Conservation (phyloP, 2,888 invertebrate species). For the Marasmarcha lunaedactyla region DNA sequence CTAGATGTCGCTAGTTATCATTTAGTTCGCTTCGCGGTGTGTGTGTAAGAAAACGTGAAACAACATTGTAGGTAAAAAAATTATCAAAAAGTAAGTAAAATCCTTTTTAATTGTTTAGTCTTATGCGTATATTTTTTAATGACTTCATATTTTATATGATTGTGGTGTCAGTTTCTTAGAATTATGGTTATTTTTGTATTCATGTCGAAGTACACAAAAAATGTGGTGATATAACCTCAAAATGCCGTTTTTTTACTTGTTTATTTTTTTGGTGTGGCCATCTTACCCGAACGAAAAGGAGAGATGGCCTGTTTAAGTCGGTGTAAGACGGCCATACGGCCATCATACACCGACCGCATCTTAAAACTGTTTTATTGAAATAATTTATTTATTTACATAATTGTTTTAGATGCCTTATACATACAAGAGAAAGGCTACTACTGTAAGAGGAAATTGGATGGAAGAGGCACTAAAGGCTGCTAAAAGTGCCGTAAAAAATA, state of each 20-base stretch:
- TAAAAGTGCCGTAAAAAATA: slow-evolving; percentile 9
- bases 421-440: slow-evolving; percentile 8
- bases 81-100: too few species aligned
- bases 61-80: too few species aligned
- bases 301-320: slow-evolving; percentile 7
- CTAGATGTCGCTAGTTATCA: slow-evolving; percentile 2
- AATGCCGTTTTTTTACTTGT: slow-evolving; percentile 4
- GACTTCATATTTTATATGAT: slow-evolving; percentile 1
- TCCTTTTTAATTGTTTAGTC: background rate
- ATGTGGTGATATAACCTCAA: background rate
- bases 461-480: slow-evolving; percentile 8
- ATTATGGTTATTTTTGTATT: slow-evolving; percentile 2
- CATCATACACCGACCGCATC: slow-evolving; percentile 4
- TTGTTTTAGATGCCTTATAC: slow-evolving; percentile 8
- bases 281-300: slow-evolving; percentile 6
- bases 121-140: slow-evolving; percentile 1
- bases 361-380: slow-evolving; percentile 2
- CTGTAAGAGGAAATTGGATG: slow-evolving; percentile 3
- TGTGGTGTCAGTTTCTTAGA: slow-evolving; percentile 3
- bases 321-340: slow-evolving; percentile 7
- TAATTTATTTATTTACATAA: slow-evolving; percentile 3
- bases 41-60: background rate
- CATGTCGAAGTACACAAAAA: background rate
- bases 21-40: slow-evolving; percentile 2
- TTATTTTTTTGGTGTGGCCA: slow-evolving; percentile 5